Percentiles rank a stretch among this genome's conserved stretches.
Evolutionary conservation across 2,888 invertebrate species (phyloP).

Genomic region (Danaus chrysippus): DNA sequence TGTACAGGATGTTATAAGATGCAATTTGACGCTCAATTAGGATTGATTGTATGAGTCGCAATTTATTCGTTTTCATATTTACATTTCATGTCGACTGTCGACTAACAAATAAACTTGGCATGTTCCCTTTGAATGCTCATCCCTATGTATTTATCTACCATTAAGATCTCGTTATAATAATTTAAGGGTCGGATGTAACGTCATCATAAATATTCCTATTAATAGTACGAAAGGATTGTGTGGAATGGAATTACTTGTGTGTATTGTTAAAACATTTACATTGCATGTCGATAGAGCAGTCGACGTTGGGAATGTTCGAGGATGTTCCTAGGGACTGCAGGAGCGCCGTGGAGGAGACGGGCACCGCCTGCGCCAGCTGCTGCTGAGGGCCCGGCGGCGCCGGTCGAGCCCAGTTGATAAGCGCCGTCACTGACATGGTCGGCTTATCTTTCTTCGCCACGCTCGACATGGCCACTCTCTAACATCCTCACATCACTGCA

Average conservation of each 20-base stretch:
- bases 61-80: neutral
- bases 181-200: too few species aligned
- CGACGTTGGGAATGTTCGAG: constrained; percentile 56
- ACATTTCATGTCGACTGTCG: neutral
- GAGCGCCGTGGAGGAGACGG: constrained; percentile 48
- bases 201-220: too few species aligned
- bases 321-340: constrained; percentile 54
- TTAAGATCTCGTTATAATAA: too few species aligned
- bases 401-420: constrained; percentile 85
- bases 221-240: too few species aligned
- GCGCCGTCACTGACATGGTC: constrained; percentile 91
- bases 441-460: constrained; percentile 93
- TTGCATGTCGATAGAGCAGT: constrained; percentile 72
- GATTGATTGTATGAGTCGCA: neutral
- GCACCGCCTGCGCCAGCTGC: constrained; percentile 56
- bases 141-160: too few species aligned
- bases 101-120: neutral
- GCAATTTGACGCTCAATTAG: constrained; percentile 1
- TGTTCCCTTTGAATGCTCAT: neutral
- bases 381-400: constrained; percentile 55
- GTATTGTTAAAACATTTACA: constrained; percentile 47
- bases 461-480: constrained; percentile 73
- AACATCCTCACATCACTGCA: constrained; percentile 74
- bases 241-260: too few species aligned
- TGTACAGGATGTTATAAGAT: constrained; percentile 3